A percentile compares a stretch with the other conserved stretches of the same genome.
These are phyloP conservation scores for Heteropelma amictum DNA, from an alignment of 2,888 invertebrate species.

Conservation along the genomic window DNA sequence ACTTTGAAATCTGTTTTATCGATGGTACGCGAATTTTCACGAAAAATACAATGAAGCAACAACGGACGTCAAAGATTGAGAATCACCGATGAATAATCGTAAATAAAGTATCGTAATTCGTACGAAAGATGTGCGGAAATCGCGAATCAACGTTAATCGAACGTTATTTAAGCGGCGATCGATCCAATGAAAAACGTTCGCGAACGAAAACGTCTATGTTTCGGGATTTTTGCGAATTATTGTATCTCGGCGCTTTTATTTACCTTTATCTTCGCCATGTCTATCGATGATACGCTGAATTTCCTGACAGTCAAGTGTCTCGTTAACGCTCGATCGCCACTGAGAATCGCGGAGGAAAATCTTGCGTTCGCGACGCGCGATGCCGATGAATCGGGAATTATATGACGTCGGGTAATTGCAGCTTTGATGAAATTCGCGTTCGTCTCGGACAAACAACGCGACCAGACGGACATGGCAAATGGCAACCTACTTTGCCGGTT, in stretches of 20 bases:
- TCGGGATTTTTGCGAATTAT: neutral
- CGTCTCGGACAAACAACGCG: conserved; percentile 65
- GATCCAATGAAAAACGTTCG: neutral
- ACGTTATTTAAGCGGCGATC: neutral
- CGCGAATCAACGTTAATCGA: neutral
- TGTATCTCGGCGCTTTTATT: neutral
- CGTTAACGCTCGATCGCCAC: conserved; percentile 22
- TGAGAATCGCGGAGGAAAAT: conserved; percentile 14
- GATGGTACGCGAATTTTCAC: no score
- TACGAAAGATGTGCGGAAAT: no score
- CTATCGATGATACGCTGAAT: conserved; percentile 61
- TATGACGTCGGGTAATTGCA: conserved; percentile 54
- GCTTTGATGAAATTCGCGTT: conserved; percentile 65
- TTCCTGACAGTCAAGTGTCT: conserved; percentile 51
- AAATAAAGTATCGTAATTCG: no score
- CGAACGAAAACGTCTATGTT: neutral
- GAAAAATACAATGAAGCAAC: no score
- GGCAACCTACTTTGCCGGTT: conserved; percentile 64
- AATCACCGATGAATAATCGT: no score
- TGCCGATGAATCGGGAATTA: conserved; percentile 30
- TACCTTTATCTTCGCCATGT: conserved; percentile 75
- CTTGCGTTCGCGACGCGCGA: conserved; percentile 50
- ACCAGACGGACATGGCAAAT: conserved; percentile 70
- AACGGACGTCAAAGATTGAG: no score
- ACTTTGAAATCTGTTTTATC: no score